Conservation (phyloP, 2,113 vertebrate species). For the Colinus virginianus region DNA sequence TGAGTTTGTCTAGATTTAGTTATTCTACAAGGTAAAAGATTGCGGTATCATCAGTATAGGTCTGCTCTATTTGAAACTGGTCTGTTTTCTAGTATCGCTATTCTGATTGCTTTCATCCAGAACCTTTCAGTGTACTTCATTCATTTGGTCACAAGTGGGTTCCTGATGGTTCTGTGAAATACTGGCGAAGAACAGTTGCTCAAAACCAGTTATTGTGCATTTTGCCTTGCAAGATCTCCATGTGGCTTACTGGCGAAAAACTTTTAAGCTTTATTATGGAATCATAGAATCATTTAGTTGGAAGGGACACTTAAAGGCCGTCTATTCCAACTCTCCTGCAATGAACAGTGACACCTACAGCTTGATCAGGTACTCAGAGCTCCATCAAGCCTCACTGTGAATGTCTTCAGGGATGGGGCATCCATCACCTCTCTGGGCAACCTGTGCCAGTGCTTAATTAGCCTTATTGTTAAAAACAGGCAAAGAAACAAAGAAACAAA, state of each 20-base stretch:
- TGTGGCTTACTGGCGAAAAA: accelerated
- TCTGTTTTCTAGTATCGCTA: not conserved
- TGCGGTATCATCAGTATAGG: not conserved
- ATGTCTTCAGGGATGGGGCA: no score
- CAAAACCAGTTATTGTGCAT: not conserved
- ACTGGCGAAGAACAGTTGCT: not conserved
- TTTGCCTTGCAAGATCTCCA: not conserved
- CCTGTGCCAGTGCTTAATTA: no score
- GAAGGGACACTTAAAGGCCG: no score
- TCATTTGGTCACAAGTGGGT: not conserved
- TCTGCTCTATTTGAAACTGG: not conserved
- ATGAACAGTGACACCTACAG: no score
- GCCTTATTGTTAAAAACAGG: no score
- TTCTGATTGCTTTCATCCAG: not conserved
- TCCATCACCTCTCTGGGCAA: no score
- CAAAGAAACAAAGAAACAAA: no score
- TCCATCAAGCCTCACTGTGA: no score
- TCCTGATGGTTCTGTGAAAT: not conserved
- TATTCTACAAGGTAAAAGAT: not conserved
- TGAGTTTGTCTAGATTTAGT: not conserved
- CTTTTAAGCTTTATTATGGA: not conserved
- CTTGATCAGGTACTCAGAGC: no score
- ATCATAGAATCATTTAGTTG: no score
- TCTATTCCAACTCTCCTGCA: no score
- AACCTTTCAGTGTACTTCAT: not conserved